phyloP scores from a whole-genome alignment of 2,888 invertebrate genomes.

The Mythimna lalbum region DNA sequence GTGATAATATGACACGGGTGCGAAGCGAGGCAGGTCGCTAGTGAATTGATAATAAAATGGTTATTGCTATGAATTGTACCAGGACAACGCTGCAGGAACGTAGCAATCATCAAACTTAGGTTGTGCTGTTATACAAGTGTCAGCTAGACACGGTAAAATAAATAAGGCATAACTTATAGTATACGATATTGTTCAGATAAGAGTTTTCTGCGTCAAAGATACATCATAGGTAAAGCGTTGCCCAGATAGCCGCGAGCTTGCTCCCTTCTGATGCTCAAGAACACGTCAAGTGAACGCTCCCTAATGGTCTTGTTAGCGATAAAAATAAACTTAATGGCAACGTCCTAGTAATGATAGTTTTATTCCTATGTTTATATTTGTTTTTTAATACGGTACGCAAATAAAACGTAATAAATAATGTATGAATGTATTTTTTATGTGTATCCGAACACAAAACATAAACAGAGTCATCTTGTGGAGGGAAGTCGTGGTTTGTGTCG shows the following conservation, averaged over 20 bases:
- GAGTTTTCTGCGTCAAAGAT: not conserved
- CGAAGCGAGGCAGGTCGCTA: too few species aligned
- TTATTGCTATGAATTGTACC: not conserved
- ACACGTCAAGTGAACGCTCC: constrained; percentile 15
- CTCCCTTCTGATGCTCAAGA: constrained; percentile 2
- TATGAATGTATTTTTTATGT: constrained; percentile 51
- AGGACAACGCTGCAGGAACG: not conserved
- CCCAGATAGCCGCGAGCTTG: constrained; percentile 6
- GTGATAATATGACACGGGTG: too few species aligned
- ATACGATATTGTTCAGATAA: too few species aligned
- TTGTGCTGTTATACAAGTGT: too few species aligned
- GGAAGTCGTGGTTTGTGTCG: constrained; percentile 45
- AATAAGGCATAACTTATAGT: not conserved
- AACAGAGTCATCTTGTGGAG: constrained; percentile 47
- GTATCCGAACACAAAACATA: constrained; percentile 45
- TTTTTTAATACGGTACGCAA: constrained; percentile 44
- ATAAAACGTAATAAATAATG: constrained; percentile 49
- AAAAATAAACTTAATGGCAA: constrained; percentile 48
- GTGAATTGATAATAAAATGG: too few species aligned
- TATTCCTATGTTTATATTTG: constrained; percentile 45
- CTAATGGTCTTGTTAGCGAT: constrained; percentile 49
- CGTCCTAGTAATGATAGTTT: constrained; percentile 37
- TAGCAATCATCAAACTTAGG: not conserved
- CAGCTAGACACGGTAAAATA: not conserved
- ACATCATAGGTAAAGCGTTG: constrained; percentile 1